Conservation (phyloP, 2,797 vertebrate species). For the Acestrorhynchus altus region DNA sequence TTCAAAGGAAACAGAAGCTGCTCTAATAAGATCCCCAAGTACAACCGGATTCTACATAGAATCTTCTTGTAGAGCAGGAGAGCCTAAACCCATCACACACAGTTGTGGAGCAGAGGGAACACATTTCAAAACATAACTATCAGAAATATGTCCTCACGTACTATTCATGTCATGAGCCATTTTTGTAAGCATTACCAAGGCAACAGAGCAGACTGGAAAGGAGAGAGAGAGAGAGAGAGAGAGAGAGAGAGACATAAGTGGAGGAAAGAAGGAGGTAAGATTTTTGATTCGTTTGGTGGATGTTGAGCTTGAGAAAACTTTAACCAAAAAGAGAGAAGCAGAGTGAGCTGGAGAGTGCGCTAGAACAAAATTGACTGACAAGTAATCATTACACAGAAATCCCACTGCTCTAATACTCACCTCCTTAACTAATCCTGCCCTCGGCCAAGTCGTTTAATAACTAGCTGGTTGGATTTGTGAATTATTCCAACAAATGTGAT, state of each 20-base stretch:
- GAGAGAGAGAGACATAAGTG: background rate
- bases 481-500: slow-evolving; percentile 9
- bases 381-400: slow-evolving; percentile 36
- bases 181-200: slow-evolving; percentile 57
- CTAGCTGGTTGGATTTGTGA: background rate
- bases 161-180: slow-evolving; percentile 38
- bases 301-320: slow-evolving; percentile 40
- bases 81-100: background rate
- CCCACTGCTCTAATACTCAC: slow-evolving; percentile 41
- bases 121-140: slow-evolving; percentile 22
- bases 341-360: background rate
- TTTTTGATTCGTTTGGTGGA: slow-evolving; percentile 32
- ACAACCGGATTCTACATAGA: slow-evolving; percentile 13
- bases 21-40: slow-evolving; percentile 45
- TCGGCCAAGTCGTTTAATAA: background rate
- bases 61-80: background rate
- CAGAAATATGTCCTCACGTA: slow-evolving; percentile 13
- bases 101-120: slow-evolving; percentile 2
- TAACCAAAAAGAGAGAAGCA: background rate
- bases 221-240: background rate
- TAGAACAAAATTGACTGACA: slow-evolving; percentile 11
- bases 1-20: slow-evolving; percentile 25
- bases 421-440: slow-evolving; percentile 23
- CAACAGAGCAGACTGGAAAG: slow-evolving; percentile 41
- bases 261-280: background rate